Base-by-base conservation (phyloP, 2,888 invertebrate genomes). In the Tipula lateralis region DNA sequence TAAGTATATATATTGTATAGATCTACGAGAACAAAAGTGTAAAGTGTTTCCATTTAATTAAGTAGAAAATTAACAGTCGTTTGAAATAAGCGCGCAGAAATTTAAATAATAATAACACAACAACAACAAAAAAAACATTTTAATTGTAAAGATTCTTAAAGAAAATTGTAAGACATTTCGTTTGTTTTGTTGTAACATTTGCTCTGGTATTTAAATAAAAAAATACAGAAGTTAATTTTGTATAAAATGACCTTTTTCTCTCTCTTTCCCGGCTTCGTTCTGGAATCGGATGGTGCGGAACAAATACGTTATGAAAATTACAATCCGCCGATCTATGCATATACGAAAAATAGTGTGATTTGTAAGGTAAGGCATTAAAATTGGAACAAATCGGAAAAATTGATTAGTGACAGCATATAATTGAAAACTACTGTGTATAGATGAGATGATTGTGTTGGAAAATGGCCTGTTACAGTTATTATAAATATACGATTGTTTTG, bases 31-130 rank as follows among this genome's bases (percentile, higher is more conserved):
- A n/a, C n/a, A n/a, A 66, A 50, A 50, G 44, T 50, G 2, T 9
- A 66, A 24, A 24, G 66, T 66, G 24, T 66, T 66, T 66, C 24
- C 66, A 66, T 66, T 66, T 66, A 66, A 66, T 66, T 66, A 66
- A 66, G 66, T 66, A 66, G 66, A 66, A 66, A 66, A 66, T 66
- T 66, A 66, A 66, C 66, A 66, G 66, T 66, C 24, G 66, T 66
- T 66, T 4, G 66, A 66, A 66, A 66, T 66, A 66, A 66, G 66
- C 24, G 66, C 66, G 66, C 66, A 66, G 44, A 44, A 66, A 66
- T 66, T 24, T 24, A 66, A 66, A 66, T 66, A 24, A 44, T 32
- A 32, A n/a, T n/a, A n/a, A n/a, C n/a, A n/a, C n/a, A 36, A 36
- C 32, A 6, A 32, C 9, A 24, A 66, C 19, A 24, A 66, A 66